Evolutionary conservation across 2,113 vertebrate species (phyloP).

Genomic region (Hippoglossus stenolepis): DNA sequence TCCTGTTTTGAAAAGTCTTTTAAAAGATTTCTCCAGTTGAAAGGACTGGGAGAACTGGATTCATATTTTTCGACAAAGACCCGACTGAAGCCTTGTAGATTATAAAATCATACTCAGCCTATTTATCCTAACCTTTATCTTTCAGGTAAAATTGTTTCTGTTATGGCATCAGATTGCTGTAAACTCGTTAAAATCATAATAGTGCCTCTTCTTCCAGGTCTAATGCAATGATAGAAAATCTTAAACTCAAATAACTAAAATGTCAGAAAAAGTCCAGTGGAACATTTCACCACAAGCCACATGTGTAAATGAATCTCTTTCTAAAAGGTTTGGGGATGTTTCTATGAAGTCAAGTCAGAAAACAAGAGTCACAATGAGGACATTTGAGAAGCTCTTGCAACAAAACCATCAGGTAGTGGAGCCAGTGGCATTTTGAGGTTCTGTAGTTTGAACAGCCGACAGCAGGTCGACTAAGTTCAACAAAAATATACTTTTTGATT

Average conservation of each 20-base stretch:
- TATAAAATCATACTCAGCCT: background rate
- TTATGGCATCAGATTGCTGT: constrained; percentile 8
- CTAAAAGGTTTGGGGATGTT: background rate
- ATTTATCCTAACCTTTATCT: background rate
- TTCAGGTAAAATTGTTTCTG: background rate
- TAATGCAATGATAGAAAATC: constrained; percentile 10
- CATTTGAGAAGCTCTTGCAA: constrained; percentile 3
- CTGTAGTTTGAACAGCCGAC: constrained; percentile 14
- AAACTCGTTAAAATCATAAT: background rate
- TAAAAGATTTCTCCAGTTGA: background rate
- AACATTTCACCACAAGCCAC: constrained; percentile 15
- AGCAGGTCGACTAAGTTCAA: constrained; percentile 11
- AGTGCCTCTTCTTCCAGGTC: background rate
- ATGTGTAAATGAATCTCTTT: constrained; percentile 20
- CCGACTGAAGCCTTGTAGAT: background rate
- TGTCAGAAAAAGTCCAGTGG: constrained; percentile 20
- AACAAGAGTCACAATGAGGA: background rate
- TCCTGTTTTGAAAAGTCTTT: background rate
- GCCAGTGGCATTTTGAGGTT: constrained; percentile 11
- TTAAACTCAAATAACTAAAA: constrained; percentile 18
- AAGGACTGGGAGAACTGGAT: background rate
- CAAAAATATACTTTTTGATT: background rate
- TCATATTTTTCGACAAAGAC: background rate
- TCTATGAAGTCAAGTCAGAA: background rate
- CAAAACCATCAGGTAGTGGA: background rate